Conservation (phyloP, 2,113 vertebrate genomes). For the Balaeniceps rex region DNA sequence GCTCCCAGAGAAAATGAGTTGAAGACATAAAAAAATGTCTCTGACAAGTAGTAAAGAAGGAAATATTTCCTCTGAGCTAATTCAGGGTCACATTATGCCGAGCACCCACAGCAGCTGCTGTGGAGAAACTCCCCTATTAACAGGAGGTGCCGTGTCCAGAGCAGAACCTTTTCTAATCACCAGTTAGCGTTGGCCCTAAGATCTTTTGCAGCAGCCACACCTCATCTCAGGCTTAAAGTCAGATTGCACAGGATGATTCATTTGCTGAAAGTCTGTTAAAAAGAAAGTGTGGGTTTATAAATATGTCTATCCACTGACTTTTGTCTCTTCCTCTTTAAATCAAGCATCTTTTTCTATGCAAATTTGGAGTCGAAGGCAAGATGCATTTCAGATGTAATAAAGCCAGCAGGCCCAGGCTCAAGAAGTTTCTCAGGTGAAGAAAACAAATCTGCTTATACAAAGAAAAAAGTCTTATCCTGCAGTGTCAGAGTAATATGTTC, state of each 20-base stretch:
- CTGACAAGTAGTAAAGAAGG: background rate
- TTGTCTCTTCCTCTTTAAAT: conserved; percentile 49
- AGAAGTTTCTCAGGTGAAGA: conserved; percentile 62
- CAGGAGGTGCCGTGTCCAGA: background rate
- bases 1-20: background rate
- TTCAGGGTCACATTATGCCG: background rate
- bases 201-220: background rate
- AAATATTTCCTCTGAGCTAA: conserved; percentile 22
- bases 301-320: background rate
- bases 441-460: conserved; percentile 46
- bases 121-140: background rate
- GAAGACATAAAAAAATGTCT: background rate
- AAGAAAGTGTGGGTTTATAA: background rate
- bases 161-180: background rate
- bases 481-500: conserved; percentile 57
- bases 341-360: background rate
- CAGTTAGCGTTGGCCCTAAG: background rate
- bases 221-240: background rate
- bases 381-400: conserved; percentile 26
- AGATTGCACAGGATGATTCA: background rate
- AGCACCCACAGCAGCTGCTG: background rate
- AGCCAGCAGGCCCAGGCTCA: conserved; percentile 4
- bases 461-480: conserved; percentile 44
- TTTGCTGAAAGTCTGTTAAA: background rate
- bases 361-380: conserved; percentile 21